Percentiles rank a stretch among this genome's conserved stretches.
Evolutionary conservation across 2,113 vertebrate species (phyloP).

Genomic region (Pedetes capensis): DNA sequence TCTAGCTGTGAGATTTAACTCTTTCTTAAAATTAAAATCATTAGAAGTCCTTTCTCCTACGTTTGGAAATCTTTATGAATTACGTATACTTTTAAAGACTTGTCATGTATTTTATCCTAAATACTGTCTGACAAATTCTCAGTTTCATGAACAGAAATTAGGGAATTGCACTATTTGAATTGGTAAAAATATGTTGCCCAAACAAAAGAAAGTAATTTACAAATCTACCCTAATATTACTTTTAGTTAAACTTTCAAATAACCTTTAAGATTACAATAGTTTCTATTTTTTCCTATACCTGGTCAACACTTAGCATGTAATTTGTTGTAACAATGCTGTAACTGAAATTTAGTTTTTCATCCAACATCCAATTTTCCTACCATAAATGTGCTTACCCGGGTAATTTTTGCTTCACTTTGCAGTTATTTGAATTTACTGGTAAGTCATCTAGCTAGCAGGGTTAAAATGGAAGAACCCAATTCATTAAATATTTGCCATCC

Average conservation of each 20-base stretch:
- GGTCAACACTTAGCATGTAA: constrained; percentile 37
- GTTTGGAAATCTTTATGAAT: constrained; percentile 76
- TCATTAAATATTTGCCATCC: not conserved
- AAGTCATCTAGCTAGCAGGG: not conserved
- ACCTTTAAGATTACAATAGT: not conserved
- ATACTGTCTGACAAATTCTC: constrained; percentile 55
- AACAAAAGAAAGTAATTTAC: not conserved
- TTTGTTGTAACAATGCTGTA: constrained; percentile 32
- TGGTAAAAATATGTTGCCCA: not conserved
- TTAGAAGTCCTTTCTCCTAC: constrained; percentile 70
- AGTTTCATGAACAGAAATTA: not conserved
- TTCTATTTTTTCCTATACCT: not conserved
- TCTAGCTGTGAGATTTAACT: not conserved
- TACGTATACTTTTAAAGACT: constrained; percentile 74
- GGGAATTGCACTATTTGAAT: not conserved
- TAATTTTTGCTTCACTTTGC: constrained; percentile 67
- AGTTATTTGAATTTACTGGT: constrained; percentile 34
- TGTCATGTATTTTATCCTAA: constrained; percentile 68
- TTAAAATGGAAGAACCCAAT: constrained; percentile 14
- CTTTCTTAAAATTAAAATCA: constrained; percentile 71
- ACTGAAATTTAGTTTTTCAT: constrained; percentile 66
- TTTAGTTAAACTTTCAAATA: constrained; percentile 32
- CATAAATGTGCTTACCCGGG: constrained; percentile 59
- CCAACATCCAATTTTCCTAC: constrained; percentile 54
- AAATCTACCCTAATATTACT: not conserved